Percentiles rank a stretch among this genome's conserved stretches.
Evolutionary conservation across 2,113 vertebrate species (phyloP).

Genomic region (Numida meleagris): DNA sequence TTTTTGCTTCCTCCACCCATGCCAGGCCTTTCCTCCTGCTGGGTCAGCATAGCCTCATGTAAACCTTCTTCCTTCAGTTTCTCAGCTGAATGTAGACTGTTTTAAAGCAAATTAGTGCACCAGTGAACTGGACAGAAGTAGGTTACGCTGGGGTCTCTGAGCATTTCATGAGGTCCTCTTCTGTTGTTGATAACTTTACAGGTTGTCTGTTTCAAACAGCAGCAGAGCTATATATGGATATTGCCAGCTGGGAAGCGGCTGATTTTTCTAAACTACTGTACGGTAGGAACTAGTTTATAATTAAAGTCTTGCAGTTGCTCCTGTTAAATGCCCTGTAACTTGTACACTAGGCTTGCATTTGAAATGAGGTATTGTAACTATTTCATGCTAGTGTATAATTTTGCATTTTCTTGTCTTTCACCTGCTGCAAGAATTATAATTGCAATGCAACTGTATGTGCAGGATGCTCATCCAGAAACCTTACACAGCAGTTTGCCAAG

Average conservation of each 20-base stretch:
- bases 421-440: conserved; percentile 45
- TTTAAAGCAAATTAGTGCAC: conserved; percentile 55
- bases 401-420: conserved; percentile 59
- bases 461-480: background rate
- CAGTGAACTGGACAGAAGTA: conserved; percentile 65
- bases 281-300: conserved; percentile 70
- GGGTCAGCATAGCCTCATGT: background rate
- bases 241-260: conserved; percentile 63
- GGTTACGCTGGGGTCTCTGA: conserved; percentile 63
- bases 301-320: conserved; percentile 68
- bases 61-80: conserved; percentile 12
- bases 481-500: conserved; percentile 16
- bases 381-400: conserved; percentile 67
- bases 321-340: conserved; percentile 62
- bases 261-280: conserved; percentile 69
- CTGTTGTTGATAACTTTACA: conserved; percentile 75
- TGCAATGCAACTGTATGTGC: background rate
- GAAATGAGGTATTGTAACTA: conserved; percentile 49
- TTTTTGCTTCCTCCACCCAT: background rate
- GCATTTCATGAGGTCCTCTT: conserved; percentile 77
- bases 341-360: conserved; percentile 41
- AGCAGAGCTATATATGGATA: conserved; percentile 67
- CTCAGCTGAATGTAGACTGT: conserved; percentile 31
- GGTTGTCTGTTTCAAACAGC: conserved; percentile 75
- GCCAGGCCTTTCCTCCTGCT: background rate